Base-by-base conservation (phyloP, 2,888 invertebrate species). In the Hypercompe scribonia region DNA sequence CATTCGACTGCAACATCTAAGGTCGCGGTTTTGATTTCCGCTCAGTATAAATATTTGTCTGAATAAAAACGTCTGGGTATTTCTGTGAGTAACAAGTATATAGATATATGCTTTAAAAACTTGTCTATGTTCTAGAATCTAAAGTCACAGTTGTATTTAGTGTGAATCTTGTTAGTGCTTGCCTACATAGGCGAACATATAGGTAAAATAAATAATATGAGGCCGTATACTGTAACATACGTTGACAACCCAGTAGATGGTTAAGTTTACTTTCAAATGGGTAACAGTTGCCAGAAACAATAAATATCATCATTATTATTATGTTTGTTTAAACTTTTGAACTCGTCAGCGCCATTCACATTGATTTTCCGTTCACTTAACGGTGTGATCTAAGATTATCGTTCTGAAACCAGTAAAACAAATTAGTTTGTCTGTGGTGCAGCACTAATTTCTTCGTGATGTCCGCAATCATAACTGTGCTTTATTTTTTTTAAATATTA, bases 341-440 rank as follows among this genome's bases (percentile, higher is more conserved):
- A 46, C 46, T 46, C 2, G 15, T 24, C 50, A 50, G 24, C 15
- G 24, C 8, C 24, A 64, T 61, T 46, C 21, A 42, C 71, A 66
- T 70, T 68, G 33, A 72, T 78, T 64, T 72, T 77, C 67, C 63
- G 46, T 70, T 28, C 31, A 39, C 50, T 65, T 78, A 79, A 76
- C 75, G 67, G 78, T 67, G 33, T 63, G 75, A 33, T 8, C 15
- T n/a, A 34, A 39, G 76, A 75, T 76, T 72, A 73, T 74, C 75
- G 75, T 71, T 71, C 72, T 74, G 78, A 78, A 73, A 84, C 75
- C 66, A 69, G 76, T 82, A 76, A 78, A 76, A 65, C 81, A 73
- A 84, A 83, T 84, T 74, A 31, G 65, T 82, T 83, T 81, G 58
- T 79, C 18, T 75, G 54, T 78, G 79, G 68, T 28, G 18, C 18